A percentile compares a stretch with the other conserved stretches of the same genome.
phyloP scores from a whole-genome alignment of 2,888 invertebrate species.

The Gymnocheta viridis region DNA sequence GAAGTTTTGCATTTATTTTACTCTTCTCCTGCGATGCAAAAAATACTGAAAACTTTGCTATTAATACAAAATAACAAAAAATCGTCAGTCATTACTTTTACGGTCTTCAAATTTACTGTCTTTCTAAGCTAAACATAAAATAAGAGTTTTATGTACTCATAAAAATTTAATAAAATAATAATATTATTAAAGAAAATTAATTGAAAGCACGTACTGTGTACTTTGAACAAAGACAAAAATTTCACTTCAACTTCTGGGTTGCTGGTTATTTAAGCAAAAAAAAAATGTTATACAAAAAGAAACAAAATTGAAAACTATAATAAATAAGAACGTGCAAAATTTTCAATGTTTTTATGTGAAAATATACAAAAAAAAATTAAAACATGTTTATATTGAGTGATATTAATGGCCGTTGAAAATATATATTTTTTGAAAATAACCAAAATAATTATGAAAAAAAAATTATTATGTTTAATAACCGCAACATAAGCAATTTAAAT shows the following conservation, averaged over 20 bases:
- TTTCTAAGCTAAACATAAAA: not conserved
- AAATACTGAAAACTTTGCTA: not conserved
- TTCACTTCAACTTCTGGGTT: slow-evolving; percentile 51
- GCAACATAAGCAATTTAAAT: not conserved
- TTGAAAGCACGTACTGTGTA: slow-evolving; percentile 60
- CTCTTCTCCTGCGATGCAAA: too few species aligned
- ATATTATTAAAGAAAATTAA: slow-evolving; percentile 33
- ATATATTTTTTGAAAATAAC: not conserved
- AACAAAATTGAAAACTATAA: not conserved
- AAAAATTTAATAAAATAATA: not conserved
- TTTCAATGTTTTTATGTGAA: slow-evolving; percentile 26
- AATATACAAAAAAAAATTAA: not conserved
- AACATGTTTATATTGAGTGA: not conserved
- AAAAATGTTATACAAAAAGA: slow-evolving; percentile 12
- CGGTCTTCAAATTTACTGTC: slow-evolving; percentile 13
- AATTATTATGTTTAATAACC: too few species aligned
- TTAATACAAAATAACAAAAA: too few species aligned
- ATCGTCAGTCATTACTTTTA: not conserved
- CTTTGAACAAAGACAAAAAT: slow-evolving; percentile 43
- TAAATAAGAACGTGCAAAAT: slow-evolving; percentile 16
- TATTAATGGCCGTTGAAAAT: not conserved
- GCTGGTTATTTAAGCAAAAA: slow-evolving; percentile 4
- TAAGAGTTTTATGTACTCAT: not conserved
- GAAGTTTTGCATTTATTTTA: too few species aligned
- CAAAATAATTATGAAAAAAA: not conserved